Evolutionary conservation across 2,888 invertebrate genomes (phyloP).

Genomic region (Stenurella melanura): DNA sequence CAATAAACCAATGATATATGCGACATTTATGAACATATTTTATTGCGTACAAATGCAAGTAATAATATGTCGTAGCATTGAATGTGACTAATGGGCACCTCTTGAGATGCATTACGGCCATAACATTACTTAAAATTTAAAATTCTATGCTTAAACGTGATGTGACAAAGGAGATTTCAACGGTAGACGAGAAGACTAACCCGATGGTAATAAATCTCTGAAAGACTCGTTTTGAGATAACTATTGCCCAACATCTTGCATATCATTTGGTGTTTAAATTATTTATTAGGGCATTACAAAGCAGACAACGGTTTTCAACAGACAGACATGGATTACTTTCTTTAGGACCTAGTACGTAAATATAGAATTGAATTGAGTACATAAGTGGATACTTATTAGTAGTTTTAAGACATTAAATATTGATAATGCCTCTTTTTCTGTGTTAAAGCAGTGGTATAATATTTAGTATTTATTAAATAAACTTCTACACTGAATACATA

Average conservation of each 20-base stretch:
- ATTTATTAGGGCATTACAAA: constrained; percentile 8
- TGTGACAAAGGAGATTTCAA: constrained; percentile 56
- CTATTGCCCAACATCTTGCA: constrained; percentile 14
- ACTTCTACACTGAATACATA: too few relatives aligned
- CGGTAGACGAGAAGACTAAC: constrained; percentile 55
- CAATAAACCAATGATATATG: too few relatives aligned
- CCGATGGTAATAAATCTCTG: constrained; percentile 38
- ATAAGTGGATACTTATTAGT: neutral
- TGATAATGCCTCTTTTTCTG: too few relatives aligned
- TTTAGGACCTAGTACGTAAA: neutral
- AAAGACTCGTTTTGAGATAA: constrained; percentile 10
- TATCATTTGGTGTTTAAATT: constrained; percentile 15
- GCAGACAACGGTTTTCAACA: neutral
- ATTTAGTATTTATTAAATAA: too few relatives aligned
- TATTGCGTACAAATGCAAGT: neutral
- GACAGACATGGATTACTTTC: neutral
- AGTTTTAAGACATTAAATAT: neutral
- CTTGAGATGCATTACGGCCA: constrained; percentile 41
- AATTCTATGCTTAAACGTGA: constrained; percentile 50
- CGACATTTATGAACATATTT: constrained; percentile 2
- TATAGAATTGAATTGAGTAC: neutral
- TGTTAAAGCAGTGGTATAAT: too few relatives aligned
- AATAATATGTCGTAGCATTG: constrained; percentile 46
- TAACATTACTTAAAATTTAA: constrained; percentile 41
- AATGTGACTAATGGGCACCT: constrained; percentile 47